These are phyloP conservation scores for Willisornis vidua DNA, from an alignment of 2,113 vertebrate species.

Conservation along the genomic window DNA sequence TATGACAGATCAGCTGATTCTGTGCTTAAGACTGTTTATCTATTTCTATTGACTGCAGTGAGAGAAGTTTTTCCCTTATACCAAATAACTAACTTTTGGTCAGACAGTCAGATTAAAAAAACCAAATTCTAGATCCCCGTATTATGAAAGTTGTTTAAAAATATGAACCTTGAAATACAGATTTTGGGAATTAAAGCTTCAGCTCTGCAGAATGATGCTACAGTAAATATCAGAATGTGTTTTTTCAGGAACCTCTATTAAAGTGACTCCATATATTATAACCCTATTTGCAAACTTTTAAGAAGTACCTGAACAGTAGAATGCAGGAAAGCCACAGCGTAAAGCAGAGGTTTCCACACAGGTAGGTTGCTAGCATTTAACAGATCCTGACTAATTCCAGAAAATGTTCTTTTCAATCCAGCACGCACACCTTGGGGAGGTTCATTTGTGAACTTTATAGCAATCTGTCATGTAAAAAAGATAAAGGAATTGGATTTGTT, in stretches of 20 bases:
- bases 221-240: neutral
- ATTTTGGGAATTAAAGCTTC: neutral
- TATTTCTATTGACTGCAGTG: neutral
- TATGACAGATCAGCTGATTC: neutral
- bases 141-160: neutral
- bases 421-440: conserved; percentile 79
- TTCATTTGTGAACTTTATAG: conserved; percentile 82
- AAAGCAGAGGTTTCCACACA: conserved; percentile 82
- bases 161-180: neutral
- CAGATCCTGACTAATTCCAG: conserved; percentile 77
- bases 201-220: neutral
- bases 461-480: conserved; percentile 65
- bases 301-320: conserved; percentile 79
- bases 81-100: neutral
- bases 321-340: conserved; percentile 79
- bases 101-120: neutral
- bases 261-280: neutral
- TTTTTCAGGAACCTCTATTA: neutral
- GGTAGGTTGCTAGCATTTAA: conserved; percentile 76
- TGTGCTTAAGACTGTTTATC: neutral
- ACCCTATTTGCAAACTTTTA: neutral
- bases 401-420: conserved; percentile 79
- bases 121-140: neutral
- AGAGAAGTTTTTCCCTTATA: neutral
- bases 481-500: conserved; percentile 31